phyloP scores from a whole-genome alignment of 2,888 invertebrate species.

The Plutella xylostella region DNA sequence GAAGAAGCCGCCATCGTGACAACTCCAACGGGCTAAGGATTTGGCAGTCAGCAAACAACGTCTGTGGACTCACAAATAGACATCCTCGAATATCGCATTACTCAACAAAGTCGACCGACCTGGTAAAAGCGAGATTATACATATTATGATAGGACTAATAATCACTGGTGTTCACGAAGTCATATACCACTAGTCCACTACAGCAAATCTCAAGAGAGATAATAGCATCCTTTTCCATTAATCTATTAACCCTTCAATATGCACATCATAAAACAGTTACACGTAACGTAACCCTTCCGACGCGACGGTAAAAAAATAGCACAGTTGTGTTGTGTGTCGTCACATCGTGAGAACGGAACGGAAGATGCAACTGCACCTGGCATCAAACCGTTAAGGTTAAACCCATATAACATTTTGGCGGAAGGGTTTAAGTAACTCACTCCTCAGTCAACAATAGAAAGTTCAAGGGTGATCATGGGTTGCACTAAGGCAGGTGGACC shows the following conservation, averaged over 20 bases:
- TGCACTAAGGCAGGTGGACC: constrained; percentile 53
- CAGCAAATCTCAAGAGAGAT: too few relatives aligned
- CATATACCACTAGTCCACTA: too few relatives aligned
- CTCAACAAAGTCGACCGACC: too few relatives aligned
- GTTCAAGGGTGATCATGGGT: constrained; percentile 42
- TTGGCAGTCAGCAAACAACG: constrained; percentile 59
- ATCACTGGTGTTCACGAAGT: too few relatives aligned
- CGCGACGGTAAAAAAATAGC: constrained; percentile 21
- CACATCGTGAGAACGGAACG: constrained; percentile 52
- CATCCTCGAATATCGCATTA: too few relatives aligned
- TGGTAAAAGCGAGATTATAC: too few relatives aligned
- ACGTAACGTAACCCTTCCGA: constrained; percentile 29
- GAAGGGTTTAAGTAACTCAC: constrained; percentile 41
- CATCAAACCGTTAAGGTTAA: constrained; percentile 48
- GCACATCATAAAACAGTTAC: constrained; percentile 41
- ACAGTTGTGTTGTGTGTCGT: constrained; percentile 39
- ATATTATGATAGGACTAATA: too few relatives aligned
- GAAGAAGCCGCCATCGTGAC: too few relatives aligned
- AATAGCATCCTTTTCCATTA: too few relatives aligned
- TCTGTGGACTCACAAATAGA: constrained; percentile 58
- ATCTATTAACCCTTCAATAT: too few relatives aligned
- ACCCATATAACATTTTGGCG: too few relatives aligned
- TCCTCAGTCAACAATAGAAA: constrained; percentile 27
- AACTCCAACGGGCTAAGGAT: too few relatives aligned
- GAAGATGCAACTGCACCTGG: constrained; percentile 50